phyloP scores from a whole-genome alignment of 2,888 invertebrate species.

The Protula sp. region DNA sequence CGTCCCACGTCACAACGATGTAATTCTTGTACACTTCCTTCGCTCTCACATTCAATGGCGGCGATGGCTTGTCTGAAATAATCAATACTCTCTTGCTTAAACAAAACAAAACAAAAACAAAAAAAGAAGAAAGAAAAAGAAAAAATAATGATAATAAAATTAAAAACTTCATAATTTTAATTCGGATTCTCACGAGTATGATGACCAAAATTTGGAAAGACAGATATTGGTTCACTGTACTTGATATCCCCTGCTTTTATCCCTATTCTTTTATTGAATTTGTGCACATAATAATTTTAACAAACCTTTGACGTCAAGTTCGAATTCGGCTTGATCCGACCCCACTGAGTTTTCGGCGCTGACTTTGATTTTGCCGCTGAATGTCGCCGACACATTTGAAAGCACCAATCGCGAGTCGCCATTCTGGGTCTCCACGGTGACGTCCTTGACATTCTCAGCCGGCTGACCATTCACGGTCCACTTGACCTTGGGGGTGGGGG shows the following conservation, averaged over 20 bases:
- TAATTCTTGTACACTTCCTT: slow-evolving; percentile 20
- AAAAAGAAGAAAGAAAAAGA: no score
- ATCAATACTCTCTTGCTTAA: not conserved
- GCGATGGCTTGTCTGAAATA: slow-evolving; percentile 3
- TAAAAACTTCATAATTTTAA: no score
- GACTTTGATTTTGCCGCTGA: slow-evolving; percentile 80
- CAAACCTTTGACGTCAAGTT: slow-evolving; percentile 65
- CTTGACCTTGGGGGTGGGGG: slow-evolving; percentile 65
- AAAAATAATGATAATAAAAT: not conserved
- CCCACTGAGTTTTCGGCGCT: slow-evolving; percentile 74
- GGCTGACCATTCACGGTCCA: slow-evolving; percentile 66
- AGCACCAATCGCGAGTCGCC: slow-evolving; percentile 8
- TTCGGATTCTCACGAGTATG: no score
- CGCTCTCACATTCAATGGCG: slow-evolving; percentile 32
- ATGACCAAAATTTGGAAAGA: not conserved
- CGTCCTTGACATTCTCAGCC: slow-evolving; percentile 18
- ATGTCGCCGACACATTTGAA: slow-evolving; percentile 64
- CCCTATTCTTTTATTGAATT: no score
- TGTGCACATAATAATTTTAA: no score
- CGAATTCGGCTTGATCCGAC: slow-evolving; percentile 62
- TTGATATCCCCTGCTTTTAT: no score
- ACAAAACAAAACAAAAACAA: not conserved
- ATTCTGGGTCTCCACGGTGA: slow-evolving; percentile 4
- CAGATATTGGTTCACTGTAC: no score
- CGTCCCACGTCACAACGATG: slow-evolving; percentile 25